Evolutionary conservation across 2,888 invertebrate species (phyloP).

Genomic region (Crocallis elinguaria): DNA sequence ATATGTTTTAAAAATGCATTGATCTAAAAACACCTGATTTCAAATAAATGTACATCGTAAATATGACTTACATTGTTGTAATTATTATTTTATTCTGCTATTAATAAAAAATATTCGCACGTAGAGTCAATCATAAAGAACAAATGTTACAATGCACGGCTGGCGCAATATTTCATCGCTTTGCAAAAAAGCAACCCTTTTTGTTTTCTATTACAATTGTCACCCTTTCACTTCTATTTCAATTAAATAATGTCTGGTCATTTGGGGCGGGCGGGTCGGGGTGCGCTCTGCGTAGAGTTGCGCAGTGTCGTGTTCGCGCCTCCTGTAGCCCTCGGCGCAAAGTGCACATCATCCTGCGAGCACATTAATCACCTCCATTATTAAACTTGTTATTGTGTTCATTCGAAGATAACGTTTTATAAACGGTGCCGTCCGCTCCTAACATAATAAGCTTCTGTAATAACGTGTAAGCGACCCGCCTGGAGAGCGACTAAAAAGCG

Average conservation of each 20-base stretch:
- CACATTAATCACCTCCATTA: constrained; percentile 84
- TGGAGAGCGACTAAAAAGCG: constrained; percentile 63
- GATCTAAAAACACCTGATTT: too few species aligned
- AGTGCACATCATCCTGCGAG: constrained; percentile 81
- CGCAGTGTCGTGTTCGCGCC: constrained; percentile 70
- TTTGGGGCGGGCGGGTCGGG: constrained; percentile 68
- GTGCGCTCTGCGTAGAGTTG: constrained; percentile 31
- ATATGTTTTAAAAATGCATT: neutral
- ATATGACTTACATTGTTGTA: neutral
- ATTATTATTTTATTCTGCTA: constrained; percentile 5
- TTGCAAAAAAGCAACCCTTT: constrained; percentile 78
- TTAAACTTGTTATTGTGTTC: constrained; percentile 84
- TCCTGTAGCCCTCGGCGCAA: constrained; percentile 65
- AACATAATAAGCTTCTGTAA: constrained; percentile 83
- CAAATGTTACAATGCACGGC: constrained; percentile 82
- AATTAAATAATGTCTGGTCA: constrained; percentile 86
- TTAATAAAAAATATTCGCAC: constrained; percentile 25
- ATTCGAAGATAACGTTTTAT: constrained; percentile 83
- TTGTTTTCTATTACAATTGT: constrained; percentile 83
- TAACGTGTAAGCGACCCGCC: constrained; percentile 74
- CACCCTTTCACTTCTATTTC: constrained; percentile 83
- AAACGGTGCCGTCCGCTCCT: constrained; percentile 82
- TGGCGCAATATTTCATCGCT: constrained; percentile 81
- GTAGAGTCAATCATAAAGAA: constrained; percentile 54
- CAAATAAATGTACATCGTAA: too few species aligned